These are phyloP conservation scores for Philypnodon macrostomus DNA, from an alignment of 2,797 vertebrate genomes.

Conservation along the genomic window DNA sequence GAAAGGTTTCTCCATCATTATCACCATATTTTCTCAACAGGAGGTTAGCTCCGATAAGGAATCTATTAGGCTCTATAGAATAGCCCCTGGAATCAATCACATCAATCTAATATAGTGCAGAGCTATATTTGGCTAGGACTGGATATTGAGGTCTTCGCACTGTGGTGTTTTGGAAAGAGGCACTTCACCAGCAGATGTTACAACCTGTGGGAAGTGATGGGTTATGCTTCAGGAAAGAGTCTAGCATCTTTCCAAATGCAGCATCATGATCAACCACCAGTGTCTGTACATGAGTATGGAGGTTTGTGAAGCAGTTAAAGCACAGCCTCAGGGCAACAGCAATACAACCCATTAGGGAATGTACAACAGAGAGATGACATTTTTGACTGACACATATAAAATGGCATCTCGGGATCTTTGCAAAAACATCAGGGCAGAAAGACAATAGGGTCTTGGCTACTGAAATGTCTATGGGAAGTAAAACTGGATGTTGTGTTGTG, in stretches of 20 bases:
- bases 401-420: slow-evolving; percentile 43
- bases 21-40: slow-evolving; percentile 39
- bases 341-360: slow-evolving; percentile 51
- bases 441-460: not conserved
- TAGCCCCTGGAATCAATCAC: slow-evolving; percentile 24
- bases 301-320: slow-evolving; percentile 56
- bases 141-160: slow-evolving; percentile 5
- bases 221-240: slow-evolving; percentile 12
- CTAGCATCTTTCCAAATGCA: slow-evolving; percentile 14
- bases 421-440: slow-evolving; percentile 9
- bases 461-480: not conserved
- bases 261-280: slow-evolving; percentile 3
- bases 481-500: too few species aligned
- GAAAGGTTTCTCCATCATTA: slow-evolving; percentile 45
- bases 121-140: slow-evolving; percentile 15
- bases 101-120: slow-evolving; percentile 10
- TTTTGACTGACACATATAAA: slow-evolving; percentile 73
- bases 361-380: slow-evolving; percentile 46
- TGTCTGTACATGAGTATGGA: slow-evolving; percentile 18
- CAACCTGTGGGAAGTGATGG: slow-evolving; percentile 24
- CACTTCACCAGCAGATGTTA: slow-evolving; percentile 35
- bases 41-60: slow-evolving; percentile 33
- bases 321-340: slow-evolving; percentile 48
- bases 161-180: slow-evolving; percentile 6
- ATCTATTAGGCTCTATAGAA: slow-evolving; percentile 25